Percentiles rank a stretch among this genome's conserved stretches.
phyloP scores from a whole-genome alignment of 2,113 vertebrate genomes.

The Platysternon megacephalum region DNA sequence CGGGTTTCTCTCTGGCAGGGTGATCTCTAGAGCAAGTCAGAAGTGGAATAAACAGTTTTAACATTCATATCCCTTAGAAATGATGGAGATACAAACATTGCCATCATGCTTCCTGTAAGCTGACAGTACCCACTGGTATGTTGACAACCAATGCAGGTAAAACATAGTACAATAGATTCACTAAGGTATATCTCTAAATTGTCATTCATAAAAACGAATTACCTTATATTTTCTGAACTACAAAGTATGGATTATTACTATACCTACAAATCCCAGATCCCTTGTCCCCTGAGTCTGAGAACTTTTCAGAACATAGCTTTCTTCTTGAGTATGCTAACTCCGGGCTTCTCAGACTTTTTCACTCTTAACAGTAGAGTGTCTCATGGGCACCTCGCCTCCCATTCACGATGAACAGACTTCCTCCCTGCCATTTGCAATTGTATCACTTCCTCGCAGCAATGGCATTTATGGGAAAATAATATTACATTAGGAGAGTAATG shows the following conservation, averaged over 20 bases:
- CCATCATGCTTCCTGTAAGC: background rate
- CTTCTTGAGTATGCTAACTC: background rate
- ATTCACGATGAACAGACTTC: background rate
- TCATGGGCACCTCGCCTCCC: background rate
- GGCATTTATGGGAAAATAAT: background rate
- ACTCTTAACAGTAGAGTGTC: background rate
- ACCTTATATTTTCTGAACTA: background rate
- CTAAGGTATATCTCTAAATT: background rate
- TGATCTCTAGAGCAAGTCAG: background rate
- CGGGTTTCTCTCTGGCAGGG: background rate
- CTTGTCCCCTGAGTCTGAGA: background rate
- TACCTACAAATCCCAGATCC: background rate
- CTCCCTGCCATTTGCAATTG: background rate
- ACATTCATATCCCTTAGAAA: background rate
- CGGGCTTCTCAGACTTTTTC: background rate
- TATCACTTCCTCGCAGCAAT: background rate
- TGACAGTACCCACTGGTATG: background rate
- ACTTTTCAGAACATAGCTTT: background rate
- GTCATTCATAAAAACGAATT: background rate
- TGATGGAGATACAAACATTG: background rate
- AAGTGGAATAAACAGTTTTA: constrained; percentile 2
- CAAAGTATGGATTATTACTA: background rate
- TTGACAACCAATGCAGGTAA: background rate
- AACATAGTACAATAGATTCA: background rate
- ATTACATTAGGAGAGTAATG: constrained; percentile 21